These are phyloP conservation scores for Entomyzon cyanotis DNA, from an alignment of 2,113 vertebrate genomes.

Conservation along the genomic window DNA sequence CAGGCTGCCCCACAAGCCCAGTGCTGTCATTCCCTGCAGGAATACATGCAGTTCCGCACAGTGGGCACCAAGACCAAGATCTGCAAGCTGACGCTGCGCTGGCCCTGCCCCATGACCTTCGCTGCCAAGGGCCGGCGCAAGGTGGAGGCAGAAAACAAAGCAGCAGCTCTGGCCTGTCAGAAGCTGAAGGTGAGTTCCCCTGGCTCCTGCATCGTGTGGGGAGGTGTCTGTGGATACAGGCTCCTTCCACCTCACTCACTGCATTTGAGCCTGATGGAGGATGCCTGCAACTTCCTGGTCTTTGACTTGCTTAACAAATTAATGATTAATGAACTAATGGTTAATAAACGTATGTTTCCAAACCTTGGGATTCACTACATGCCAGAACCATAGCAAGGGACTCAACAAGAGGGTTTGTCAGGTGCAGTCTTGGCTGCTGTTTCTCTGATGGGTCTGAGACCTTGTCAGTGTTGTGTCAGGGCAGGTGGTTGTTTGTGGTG, in stretches of 20 bases:
- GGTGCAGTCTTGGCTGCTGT: background rate
- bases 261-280: accelerated
- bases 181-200: conserved; percentile 83
- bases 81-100: conserved; percentile 84
- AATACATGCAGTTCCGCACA: conserved; percentile 82
- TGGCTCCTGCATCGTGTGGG: background rate
- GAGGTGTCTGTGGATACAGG: accelerated
- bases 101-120: conserved; percentile 91
- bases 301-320: background rate
- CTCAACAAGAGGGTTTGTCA: background rate
- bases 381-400: background rate
- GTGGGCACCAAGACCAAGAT: conserved; percentile 84
- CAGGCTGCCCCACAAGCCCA: background rate
- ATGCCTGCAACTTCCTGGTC: background rate
- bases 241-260: background rate
- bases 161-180: conserved; percentile 90
- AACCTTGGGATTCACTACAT: background rate
- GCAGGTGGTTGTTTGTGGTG: background rate
- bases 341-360: accelerated
- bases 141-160: conserved; percentile 83
- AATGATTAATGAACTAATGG: background rate
- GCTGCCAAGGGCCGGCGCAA: conserved; percentile 80
- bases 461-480: background rate
- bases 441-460: background rate
- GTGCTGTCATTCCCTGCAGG: conserved; percentile 52